Percentiles rank a stretch among this genome's conserved stretches.
These are phyloP conservation scores for Sphaerodactylus townsendi DNA, from an alignment of 2,113 vertebrate genomes.

Conservation along the genomic window DNA sequence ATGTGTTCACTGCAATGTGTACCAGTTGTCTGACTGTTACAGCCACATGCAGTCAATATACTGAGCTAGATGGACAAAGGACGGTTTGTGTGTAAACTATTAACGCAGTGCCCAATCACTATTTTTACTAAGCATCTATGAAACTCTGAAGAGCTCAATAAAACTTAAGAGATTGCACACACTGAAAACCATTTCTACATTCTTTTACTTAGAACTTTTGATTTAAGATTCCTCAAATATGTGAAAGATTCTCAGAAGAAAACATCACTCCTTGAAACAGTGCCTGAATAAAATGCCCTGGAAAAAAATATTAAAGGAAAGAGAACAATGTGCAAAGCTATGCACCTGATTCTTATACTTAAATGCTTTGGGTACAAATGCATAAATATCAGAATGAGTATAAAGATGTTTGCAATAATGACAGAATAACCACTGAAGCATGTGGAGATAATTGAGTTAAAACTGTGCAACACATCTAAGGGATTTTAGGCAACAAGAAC, in stretches of 20 bases:
- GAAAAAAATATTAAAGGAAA: conserved; percentile 13
- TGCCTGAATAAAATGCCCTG: conserved; percentile 28
- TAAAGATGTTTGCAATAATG: neutral
- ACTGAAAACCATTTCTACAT: neutral
- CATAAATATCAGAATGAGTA: neutral
- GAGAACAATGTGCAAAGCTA: conserved; percentile 6
- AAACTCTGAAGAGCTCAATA: neutral
- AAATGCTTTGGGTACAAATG: conserved; percentile 12
- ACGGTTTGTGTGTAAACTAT: neutral
- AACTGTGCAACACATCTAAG: no score
- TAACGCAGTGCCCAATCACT: neutral
- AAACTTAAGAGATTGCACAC: neutral
- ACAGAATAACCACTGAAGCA: neutral
- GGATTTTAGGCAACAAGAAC: no score
- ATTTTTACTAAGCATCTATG: neutral
- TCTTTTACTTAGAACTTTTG: neutral
- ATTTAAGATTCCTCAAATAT: neutral
- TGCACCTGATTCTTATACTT: neutral
- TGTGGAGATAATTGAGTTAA: no score
- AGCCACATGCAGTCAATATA: no score
- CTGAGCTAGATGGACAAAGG: no score
- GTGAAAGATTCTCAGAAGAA: conserved; percentile 19
- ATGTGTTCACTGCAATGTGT: no score
- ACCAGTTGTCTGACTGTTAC: no score
- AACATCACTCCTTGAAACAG: conserved; percentile 18